phyloP scores from a whole-genome alignment of 2,113 vertebrate genomes.

The Myocastor coypus region DNA sequence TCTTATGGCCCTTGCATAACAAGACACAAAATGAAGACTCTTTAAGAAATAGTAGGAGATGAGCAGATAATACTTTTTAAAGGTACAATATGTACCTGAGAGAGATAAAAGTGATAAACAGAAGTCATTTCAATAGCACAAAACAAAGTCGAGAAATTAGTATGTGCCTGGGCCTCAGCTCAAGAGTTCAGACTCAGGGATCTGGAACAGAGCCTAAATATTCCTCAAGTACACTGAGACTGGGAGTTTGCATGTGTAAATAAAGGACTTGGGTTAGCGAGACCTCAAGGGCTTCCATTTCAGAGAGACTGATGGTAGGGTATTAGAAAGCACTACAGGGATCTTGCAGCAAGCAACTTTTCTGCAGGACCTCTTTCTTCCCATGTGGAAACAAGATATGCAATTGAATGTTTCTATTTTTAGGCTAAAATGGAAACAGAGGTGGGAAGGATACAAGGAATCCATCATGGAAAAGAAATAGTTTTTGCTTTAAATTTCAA shows the following conservation, averaged over 20 bases:
- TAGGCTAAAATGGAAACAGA: conserved; percentile 85
- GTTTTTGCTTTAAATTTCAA: conserved; percentile 81
- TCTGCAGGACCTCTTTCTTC: conserved; percentile 60
- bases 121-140: conserved; percentile 22
- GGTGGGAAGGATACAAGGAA: conserved; percentile 81
- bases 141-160: neutral
- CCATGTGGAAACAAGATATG: conserved; percentile 76
- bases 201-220: neutral
- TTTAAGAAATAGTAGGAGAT: conserved; percentile 14
- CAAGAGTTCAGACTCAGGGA: neutral
- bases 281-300: neutral
- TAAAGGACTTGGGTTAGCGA: neutral
- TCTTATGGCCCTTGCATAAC: neutral
- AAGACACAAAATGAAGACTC: conserved; percentile 25
- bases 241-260: conserved; percentile 22
- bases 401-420: conserved; percentile 83
- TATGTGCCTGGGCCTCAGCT: neutral
- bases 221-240: neutral
- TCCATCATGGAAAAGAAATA: conserved; percentile 83
- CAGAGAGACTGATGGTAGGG: neutral
- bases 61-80: neutral
- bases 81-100: neutral
- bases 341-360: conserved; percentile 27
- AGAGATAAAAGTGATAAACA: neutral
- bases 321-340: conserved; percentile 58